A percentile compares a stretch with the other conserved stretches of the same genome.
Evolutionary conservation across 1,140 invertebrate genomes (phyloP).

Genomic region (Manduca sexta): DNA sequence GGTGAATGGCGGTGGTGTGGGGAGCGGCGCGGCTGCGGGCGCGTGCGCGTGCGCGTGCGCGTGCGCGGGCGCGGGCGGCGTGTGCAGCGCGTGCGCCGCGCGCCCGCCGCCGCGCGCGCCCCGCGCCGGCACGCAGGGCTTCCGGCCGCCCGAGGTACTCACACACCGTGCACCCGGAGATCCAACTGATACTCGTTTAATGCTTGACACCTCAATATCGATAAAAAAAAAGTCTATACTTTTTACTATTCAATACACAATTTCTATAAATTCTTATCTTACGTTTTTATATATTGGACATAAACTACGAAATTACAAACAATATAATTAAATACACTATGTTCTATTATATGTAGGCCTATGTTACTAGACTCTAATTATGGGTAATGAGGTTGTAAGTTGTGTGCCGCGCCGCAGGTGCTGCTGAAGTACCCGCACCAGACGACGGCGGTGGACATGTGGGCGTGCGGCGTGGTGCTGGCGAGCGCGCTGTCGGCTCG

Average conservation of each 20-base stretch:
- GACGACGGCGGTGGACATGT: conserved; percentile 86
- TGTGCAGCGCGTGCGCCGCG: conserved; percentile 78
- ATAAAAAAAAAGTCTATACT: too few relatives aligned
- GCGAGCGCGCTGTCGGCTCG: conserved; percentile 84
- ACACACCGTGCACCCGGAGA: neutral
- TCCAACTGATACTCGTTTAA: too few relatives aligned
- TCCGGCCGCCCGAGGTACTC: conserved; percentile 89
- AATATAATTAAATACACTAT: neutral
- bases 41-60: conserved; percentile 54
- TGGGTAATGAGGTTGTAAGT: neutral
- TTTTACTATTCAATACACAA: too few relatives aligned
- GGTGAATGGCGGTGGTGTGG: neutral
- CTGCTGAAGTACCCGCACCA: conserved; percentile 39
- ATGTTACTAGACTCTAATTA: neutral
- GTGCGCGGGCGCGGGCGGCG: conserved; percentile 78
- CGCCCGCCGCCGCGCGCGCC: conserved; percentile 79
- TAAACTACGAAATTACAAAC: too few relatives aligned
- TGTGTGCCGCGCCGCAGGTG: conserved; percentile 23
- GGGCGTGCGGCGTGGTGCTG: conserved; percentile 92
- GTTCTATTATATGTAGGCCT: too few relatives aligned
- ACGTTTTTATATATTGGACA: too few relatives aligned
- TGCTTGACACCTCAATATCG: too few relatives aligned
- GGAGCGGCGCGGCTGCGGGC: neutral
- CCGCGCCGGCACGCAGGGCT: conserved; percentile 92
- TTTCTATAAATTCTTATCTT: too few relatives aligned